Conservation (phyloP, 2,888 invertebrate species). For the Chirona hameri region DNA sequence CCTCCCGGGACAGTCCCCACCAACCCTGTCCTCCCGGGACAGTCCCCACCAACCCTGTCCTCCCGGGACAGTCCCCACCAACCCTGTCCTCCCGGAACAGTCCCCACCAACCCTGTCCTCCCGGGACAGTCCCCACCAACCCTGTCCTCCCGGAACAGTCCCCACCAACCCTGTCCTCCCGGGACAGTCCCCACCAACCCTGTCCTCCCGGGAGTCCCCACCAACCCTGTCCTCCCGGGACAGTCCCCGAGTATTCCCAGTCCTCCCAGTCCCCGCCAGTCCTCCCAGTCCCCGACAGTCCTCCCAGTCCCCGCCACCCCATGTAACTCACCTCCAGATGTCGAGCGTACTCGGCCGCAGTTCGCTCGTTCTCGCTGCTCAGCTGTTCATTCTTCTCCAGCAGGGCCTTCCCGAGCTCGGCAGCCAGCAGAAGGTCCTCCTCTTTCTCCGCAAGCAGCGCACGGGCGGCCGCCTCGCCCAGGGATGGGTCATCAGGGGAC, state of each 20-base stretch:
- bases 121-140: too few relatives aligned
- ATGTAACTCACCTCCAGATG: conserved; percentile 49
- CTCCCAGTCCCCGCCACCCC: not conserved
- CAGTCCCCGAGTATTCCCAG: too few relatives aligned
- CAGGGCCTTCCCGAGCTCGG: conserved; percentile 52
- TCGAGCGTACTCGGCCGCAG: conserved; percentile 48
- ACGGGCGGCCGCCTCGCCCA: conserved; percentile 59
- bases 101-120: not conserved
- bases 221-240: too few relatives aligned
- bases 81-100: not conserved
- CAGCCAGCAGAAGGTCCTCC: conserved; percentile 51
- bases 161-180: too few relatives aligned
- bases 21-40: not conserved
- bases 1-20: too few relatives aligned
- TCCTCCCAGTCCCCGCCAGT: not conserved
- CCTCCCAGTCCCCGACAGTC: not conserved
- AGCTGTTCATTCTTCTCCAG: conserved; percentile 51
- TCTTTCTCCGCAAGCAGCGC: conserved; percentile 58
- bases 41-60: not conserved
- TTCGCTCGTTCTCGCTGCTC: conserved; percentile 46
- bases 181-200: too few relatives aligned
- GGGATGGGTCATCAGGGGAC: not conserved
- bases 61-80: not conserved
- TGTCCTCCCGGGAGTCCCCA: too few relatives aligned
- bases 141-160: too few relatives aligned